Base-by-base conservation (phyloP, 2,113 vertebrate genomes). In the Haemorhous mexicanus region DNA sequence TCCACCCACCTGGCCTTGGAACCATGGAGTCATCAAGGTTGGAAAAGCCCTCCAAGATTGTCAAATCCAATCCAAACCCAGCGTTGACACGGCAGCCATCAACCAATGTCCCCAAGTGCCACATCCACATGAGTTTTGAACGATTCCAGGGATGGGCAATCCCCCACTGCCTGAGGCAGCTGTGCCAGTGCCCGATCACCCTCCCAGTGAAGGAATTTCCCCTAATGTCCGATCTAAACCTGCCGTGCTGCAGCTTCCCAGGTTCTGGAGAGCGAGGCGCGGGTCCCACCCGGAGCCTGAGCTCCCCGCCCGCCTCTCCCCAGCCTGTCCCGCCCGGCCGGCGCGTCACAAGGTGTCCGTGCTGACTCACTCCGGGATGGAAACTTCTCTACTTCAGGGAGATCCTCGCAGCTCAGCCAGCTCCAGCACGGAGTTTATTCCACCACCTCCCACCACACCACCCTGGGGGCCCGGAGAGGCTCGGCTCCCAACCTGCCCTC, bases 21-120 rank as follows among this genome's bases (percentile, higher is more conserved):
- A 39, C 46, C 6, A 2, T 1, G 46, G 78, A 59, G n/a, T 67
- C 7, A 9, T 39, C 5, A 24, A 20, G n/a, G 39, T 3, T 15
- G 78, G 69, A 75, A 75, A 68, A 68, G 20, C 39, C 24, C 24
- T 35, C 46, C 53, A 22, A 53, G 53, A 47, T 14, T 4, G 0
- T 13, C 4, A 5, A 30, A 39, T 5, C 61, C 46, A 39, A 39
- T 6, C 16, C 7, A 52, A 39, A 46, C 24, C 30, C 78, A 41
- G 14, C 30, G 3, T 0, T 32, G 62, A 41, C 39, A 53, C 1
- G 0, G 11, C 61, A 50, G 26, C 62, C 78, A 4, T 28, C 6
- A 21, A 15, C 7, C 52, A 46, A 5, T 0, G 3, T 53, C 69
- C 47, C n/a, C 78, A 53, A 19, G 24, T 7, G 46, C 46, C 70